Conservation (phyloP, 2,113 vertebrate species). For the Eretmochelys imbricata region DNA sequence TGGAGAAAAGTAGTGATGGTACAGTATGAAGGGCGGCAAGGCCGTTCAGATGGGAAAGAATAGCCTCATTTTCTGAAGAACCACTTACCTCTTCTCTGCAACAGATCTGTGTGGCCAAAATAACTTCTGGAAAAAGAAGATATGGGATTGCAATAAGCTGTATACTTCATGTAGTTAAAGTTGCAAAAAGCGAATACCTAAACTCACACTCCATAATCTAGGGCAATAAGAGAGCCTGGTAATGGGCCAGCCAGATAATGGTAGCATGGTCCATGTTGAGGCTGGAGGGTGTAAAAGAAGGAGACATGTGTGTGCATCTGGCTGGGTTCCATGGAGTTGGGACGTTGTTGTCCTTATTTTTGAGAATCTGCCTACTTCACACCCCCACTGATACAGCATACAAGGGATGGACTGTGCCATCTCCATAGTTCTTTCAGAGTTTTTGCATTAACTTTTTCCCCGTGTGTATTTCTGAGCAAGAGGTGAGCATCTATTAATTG, state of each 20-base stretch:
- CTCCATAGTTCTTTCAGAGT: neutral
- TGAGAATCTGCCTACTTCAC: neutral
- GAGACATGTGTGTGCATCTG: neutral
- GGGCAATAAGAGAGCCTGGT: neutral
- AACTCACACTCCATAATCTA: neutral
- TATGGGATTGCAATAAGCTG: neutral
- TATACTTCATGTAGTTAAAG: fast-evolving
- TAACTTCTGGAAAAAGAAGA: neutral
- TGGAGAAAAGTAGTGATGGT: slow-evolving; percentile 20
- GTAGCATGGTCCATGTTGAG: neutral
- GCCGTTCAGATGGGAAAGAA: neutral
- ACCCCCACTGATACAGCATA: neutral
- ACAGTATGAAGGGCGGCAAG: slow-evolving; percentile 8
- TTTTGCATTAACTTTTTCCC: neutral
- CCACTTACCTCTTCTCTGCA: neutral
- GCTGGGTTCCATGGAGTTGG: neutral
- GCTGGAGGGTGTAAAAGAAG: neutral
- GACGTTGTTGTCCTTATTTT: neutral
- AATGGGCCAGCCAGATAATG: fast-evolving
- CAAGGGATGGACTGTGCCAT: neutral
- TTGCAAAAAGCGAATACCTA: neutral
- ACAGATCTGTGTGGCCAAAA: neutral
- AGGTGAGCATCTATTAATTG: neutral
- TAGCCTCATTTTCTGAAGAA: neutral
- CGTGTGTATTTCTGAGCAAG: neutral